Percentiles rank a stretch among this genome's conserved stretches.
Evolutionary conservation across 2,113 vertebrate species (phyloP).

Genomic region (Rattus rattus): DNA sequence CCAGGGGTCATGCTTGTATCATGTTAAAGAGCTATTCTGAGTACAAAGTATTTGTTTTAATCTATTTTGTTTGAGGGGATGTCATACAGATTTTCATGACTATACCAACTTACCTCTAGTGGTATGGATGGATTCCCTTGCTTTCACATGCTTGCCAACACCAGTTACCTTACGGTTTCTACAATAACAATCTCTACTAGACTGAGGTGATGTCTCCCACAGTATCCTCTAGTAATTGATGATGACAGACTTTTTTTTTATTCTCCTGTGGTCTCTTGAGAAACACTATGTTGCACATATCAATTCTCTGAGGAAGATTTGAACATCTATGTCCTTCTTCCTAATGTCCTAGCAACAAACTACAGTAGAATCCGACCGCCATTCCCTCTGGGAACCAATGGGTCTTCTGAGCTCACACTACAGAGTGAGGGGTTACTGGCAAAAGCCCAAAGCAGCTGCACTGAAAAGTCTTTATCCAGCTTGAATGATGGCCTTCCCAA

Average conservation of each 20-base stretch:
- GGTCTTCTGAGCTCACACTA: neutral
- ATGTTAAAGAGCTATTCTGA: neutral
- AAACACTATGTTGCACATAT: neutral
- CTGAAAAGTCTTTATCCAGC: neutral
- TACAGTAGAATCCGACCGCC: neutral
- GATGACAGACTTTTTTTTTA: neutral
- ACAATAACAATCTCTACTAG: neutral
- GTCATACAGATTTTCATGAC: neutral
- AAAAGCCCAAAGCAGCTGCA: neutral
- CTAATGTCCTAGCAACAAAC: neutral
- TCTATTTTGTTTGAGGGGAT: neutral
- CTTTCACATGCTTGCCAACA: neutral
- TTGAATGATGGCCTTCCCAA: neutral
- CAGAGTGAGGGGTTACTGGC: neutral
- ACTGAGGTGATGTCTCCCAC: neutral
- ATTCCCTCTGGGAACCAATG: neutral
- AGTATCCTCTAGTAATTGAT: neutral
- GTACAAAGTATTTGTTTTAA: neutral
- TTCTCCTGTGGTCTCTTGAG: neutral
- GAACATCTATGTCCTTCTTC: neutral
- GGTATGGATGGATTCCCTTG: neutral
- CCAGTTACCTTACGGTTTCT: neutral
- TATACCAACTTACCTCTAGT: neutral
- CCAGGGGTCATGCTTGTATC: neutral
- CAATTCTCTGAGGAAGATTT: neutral